Conservation (phyloP, 2,113 vertebrate species). For the Meleagris gallopavo region DNA sequence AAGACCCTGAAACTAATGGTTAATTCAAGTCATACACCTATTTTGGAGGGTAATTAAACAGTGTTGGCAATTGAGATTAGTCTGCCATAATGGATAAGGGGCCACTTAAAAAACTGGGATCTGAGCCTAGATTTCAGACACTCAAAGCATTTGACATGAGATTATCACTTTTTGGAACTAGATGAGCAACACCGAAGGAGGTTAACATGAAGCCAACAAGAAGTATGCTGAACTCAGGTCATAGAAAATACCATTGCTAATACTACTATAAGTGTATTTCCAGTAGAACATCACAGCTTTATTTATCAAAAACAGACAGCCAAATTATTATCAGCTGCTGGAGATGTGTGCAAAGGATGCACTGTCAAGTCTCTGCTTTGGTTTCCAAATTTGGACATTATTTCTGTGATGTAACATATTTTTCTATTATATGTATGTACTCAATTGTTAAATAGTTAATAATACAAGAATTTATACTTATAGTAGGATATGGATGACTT, state of each 20-base stretch:
- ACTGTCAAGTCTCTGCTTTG: slow-evolving; percentile 37
- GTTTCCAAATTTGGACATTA: slow-evolving; percentile 30
- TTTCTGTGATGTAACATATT: slow-evolving; percentile 37
- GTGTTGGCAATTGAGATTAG: neutral
- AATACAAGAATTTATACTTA: neutral
- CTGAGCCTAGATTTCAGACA: slow-evolving; percentile 36
- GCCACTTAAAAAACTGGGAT: neutral
- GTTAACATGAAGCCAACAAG: slow-evolving; percentile 5
- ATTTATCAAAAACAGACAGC: slow-evolving; percentile 23
- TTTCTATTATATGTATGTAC: neutral
- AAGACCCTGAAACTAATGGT: neutral
- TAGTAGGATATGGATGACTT: neutral
- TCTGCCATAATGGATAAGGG: neutral
- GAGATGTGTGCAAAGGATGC: slow-evolving; percentile 53
- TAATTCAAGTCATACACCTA: neutral
- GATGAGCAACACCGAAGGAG: slow-evolving; percentile 28
- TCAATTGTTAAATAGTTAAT: neutral
- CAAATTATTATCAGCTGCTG: slow-evolving; percentile 68
- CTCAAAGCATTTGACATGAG: slow-evolving; percentile 39
- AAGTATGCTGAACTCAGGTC: slow-evolving; percentile 54
- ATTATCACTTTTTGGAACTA: slow-evolving; percentile 37
- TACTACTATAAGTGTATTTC: slow-evolving; percentile 41
- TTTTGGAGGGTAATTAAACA: neutral
- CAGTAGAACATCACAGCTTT: slow-evolving; percentile 55
- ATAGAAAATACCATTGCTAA: slow-evolving; percentile 35